These are phyloP conservation scores for Drosophila pseudoobscura DNA, from an alignment of 1,140 invertebrate genomes.

Conservation along the genomic window DNA sequence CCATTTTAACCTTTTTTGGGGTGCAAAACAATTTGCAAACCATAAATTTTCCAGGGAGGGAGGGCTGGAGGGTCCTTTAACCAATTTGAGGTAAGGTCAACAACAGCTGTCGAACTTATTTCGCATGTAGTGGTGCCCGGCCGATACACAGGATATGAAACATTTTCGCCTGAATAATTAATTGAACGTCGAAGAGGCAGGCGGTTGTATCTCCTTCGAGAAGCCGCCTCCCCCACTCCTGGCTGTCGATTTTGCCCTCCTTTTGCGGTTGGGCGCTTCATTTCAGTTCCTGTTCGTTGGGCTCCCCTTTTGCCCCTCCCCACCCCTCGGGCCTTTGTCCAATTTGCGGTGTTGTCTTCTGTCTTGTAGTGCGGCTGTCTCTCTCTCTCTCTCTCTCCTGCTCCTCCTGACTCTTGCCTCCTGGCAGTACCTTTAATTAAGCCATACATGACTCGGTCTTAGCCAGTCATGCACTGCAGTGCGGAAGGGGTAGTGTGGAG, in stretches of 20 bases:
- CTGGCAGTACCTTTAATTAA: constrained; percentile 59
- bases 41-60: constrained; percentile 67
- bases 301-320: neutral
- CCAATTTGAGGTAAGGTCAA: constrained; percentile 74
- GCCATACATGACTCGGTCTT: constrained; percentile 35
- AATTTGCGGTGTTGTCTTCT: constrained; percentile 27
- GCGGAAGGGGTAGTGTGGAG: no score
- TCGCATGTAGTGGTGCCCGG: no score
- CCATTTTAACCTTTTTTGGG: constrained; percentile 62
- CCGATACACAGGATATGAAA: constrained; percentile 74
- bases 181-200: constrained; percentile 62
- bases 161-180: constrained; percentile 83
- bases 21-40: constrained; percentile 82
- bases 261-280: constrained; percentile 51
- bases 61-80: neutral
- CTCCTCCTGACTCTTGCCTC: constrained; percentile 4
- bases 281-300: neutral
- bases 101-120: constrained; percentile 80
- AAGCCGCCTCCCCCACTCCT: constrained; percentile 9
- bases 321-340: constrained; percentile 6
- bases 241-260: constrained; percentile 55
- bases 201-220: neutral
- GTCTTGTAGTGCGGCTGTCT: constrained; percentile 32
- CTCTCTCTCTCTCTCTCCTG: constrained; percentile 7
- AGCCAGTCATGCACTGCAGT: constrained; percentile 12